Evolutionary conservation across 2,888 invertebrate genomes (phyloP).

Genomic region (Mythimna albipuncta): DNA sequence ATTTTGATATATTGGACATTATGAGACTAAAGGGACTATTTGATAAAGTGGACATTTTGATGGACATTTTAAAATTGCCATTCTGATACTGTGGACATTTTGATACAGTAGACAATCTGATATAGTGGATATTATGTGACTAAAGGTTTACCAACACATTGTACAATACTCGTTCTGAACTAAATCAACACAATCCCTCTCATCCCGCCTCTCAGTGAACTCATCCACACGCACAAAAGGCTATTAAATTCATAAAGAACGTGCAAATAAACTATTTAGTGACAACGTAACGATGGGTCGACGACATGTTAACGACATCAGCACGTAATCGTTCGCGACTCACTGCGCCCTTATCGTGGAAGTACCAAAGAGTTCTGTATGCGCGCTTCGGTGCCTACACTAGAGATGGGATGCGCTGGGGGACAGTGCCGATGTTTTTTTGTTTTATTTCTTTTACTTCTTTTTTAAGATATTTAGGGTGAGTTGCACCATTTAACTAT

Average conservation of each 20-base stretch:
- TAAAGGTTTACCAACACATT: too few relatives aligned
- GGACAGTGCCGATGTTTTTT: slow-evolving; percentile 35
- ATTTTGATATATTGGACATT: too few relatives aligned
- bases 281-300: slow-evolving; percentile 40
- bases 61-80: too few relatives aligned
- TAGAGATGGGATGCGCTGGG: slow-evolving; percentile 49
- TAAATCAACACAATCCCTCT: too few relatives aligned
- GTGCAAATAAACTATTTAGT: slow-evolving; percentile 25
- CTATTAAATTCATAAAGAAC: slow-evolving; percentile 11
- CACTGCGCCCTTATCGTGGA: slow-evolving; percentile 58
- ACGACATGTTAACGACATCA: slow-evolving; percentile 39
- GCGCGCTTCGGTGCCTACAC: slow-evolving; percentile 55
- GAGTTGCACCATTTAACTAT: too few relatives aligned
- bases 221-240: neutral
- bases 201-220: neutral
- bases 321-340: slow-evolving; percentile 58
- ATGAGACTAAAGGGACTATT: too few relatives aligned
- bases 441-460: neutral
- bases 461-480: too few relatives aligned
- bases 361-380: slow-evolving; percentile 64
- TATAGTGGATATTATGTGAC: too few relatives aligned
- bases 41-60: too few relatives aligned
- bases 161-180: too few relatives aligned
- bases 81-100: too few relatives aligned
- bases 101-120: too few relatives aligned